A percentile compares a stretch with the other conserved stretches of the same genome.
Evolutionary conservation across 35 echinoderm and acorn worm species (phyloP).

Genomic region (Anneissia japonica): DNA sequence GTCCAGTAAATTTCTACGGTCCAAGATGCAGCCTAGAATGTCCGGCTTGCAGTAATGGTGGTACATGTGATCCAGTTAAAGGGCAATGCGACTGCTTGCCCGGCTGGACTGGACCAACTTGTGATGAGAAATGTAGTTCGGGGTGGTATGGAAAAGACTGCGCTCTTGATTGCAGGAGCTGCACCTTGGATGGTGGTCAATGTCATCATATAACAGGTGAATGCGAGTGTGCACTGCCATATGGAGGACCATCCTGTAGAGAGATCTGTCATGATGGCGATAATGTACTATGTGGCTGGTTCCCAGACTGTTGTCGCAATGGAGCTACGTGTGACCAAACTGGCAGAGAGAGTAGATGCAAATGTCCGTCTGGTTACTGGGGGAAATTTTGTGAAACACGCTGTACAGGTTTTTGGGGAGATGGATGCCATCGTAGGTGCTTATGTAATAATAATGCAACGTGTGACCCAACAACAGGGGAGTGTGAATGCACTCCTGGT

Average conservation of each 20-base stretch:
- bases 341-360: background rate
- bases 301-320: background rate
- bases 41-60: constrained; percentile 35
- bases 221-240: background rate
- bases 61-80: constrained; percentile 54
- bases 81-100: constrained; percentile 46
- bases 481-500: background rate
- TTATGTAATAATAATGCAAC: background rate
- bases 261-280: background rate
- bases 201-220: background rate
- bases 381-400: background rate
- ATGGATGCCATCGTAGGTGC: background rate
- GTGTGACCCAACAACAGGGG: background rate
- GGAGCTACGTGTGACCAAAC: background rate
- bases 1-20: constrained; percentile 14
- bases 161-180: background rate
- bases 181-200: background rate
- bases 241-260: background rate
- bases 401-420: background rate
- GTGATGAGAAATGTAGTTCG: constrained; percentile 36
- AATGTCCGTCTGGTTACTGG: background rate
- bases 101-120: constrained; percentile 40
- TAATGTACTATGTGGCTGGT: background rate
- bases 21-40: background rate
- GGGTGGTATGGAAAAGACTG: constrained; percentile 32